These are phyloP conservation scores for Tryphoninae sp. DNA, from an alignment of 2,888 invertebrate species.

Conservation along the genomic window DNA sequence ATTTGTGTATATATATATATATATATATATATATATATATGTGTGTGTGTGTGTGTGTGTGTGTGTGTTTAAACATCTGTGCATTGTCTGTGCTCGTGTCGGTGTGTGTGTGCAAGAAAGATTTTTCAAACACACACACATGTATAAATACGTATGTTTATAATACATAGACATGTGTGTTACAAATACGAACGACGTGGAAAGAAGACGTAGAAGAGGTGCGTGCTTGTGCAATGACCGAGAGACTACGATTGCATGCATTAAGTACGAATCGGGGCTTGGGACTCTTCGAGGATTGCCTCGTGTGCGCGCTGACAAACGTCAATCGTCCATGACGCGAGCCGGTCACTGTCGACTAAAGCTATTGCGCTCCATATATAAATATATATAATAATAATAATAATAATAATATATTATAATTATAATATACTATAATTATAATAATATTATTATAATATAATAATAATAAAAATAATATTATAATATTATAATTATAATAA, in stretches of 20 bases:
- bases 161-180: not conserved
- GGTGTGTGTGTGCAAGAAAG: too few species aligned
- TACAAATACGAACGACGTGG: not conserved
- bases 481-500: not conserved
- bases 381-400: too few species aligned
- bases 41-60: not conserved
- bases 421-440: not conserved
- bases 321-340: constrained; percentile 43
- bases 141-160: not conserved
- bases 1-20: not conserved
- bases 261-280: constrained; percentile 11
- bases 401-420: too few species aligned
- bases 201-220: constrained; percentile 4
- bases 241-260: constrained; percentile 21
- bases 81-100: too few species aligned
- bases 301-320: constrained; percentile 34
- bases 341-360: constrained; percentile 26
- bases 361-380: not conserved
- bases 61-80: not conserved
- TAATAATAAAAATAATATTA: too few species aligned
- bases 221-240: constrained; percentile 21
- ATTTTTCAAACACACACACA: too few species aligned
- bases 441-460: too few species aligned
- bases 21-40: too few species aligned
- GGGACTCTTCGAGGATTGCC: not conserved